Evolutionary conservation across 2,888 invertebrate genomes (phyloP).

Genomic region (Calameuta pallipes): DNA sequence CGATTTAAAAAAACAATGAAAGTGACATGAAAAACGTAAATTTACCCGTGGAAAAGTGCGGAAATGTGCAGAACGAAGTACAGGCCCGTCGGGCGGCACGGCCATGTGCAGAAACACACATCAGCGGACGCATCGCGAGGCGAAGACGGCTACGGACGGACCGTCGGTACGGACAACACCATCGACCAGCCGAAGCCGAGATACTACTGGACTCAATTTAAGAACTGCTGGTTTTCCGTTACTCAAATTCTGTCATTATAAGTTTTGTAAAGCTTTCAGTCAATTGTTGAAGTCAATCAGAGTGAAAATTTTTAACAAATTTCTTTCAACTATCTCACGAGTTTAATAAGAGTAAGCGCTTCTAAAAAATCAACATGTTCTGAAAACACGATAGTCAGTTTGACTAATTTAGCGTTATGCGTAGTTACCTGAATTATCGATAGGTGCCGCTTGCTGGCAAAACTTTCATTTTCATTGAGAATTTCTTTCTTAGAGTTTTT

Average conservation of each 20-base stretch:
- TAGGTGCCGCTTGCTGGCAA: neutral
- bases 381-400: neutral
- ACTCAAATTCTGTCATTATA: neutral
- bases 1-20: neutral
- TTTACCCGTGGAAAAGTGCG: conserved; percentile 53
- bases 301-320: neutral
- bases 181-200: conserved; percentile 51
- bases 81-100: conserved; percentile 51
- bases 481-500: neutral
- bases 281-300: neutral
- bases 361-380: neutral
- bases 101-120: conserved; percentile 65
- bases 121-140: conserved; percentile 56
- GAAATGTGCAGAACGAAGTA: conserved; percentile 47
- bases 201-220: conserved; percentile 33
- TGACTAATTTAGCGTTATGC: neutral
- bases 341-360: neutral
- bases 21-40: conserved; percentile 8
- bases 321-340: neutral
- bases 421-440: neutral
- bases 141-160: conserved; percentile 57
- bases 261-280: neutral
- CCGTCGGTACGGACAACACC: conserved; percentile 54
- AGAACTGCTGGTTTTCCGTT: neutral
- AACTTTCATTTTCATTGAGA: neutral